Percentiles rank a stretch among this genome's conserved stretches.
These are phyloP conservation scores for Drosophila gaucha DNA, from an alignment of 2,888 invertebrate species.

Conservation along the genomic window DNA sequence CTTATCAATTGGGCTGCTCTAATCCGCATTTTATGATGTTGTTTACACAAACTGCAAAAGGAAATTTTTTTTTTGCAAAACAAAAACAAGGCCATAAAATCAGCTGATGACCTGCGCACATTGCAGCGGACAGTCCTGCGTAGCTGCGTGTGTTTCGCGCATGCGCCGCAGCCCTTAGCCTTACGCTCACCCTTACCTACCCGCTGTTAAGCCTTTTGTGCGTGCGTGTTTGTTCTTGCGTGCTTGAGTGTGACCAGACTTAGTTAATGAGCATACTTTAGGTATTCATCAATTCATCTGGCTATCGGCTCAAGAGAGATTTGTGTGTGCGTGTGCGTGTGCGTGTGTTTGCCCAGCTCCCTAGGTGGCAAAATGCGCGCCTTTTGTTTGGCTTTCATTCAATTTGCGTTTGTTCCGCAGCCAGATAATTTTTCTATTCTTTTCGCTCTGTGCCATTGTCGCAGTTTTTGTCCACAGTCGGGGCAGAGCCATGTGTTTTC, in stretches of 20 bases:
- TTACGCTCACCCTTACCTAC: conserved; percentile 23
- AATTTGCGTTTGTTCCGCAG: conserved; percentile 64
- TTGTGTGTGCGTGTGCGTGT: too few relatives aligned
- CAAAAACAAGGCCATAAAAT: conserved; percentile 67
- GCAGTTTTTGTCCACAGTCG: conserved; percentile 25
- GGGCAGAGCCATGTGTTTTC: conserved; percentile 30
- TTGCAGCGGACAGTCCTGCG: not conserved
- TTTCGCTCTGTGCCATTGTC: conserved; percentile 17
- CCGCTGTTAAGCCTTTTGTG: conserved; percentile 52
- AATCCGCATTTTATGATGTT: conserved; percentile 65
- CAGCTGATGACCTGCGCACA: conserved; percentile 31
- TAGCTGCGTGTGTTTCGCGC: conserved; percentile 26
- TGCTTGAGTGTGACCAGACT: conserved; percentile 33
- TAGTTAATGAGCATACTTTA: conserved; percentile 20
- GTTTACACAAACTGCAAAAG: conserved; percentile 60
- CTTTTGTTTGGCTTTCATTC: conserved; percentile 63
- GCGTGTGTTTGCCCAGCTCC: conserved; percentile 36
- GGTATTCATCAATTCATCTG: not conserved
- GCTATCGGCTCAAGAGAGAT: conserved; percentile 2
- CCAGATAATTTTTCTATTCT: conserved; percentile 47
- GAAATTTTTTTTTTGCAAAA: conserved; percentile 58
- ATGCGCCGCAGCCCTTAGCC: conserved; percentile 26
- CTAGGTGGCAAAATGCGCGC: conserved; percentile 65
- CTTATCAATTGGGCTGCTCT: conserved; percentile 35
- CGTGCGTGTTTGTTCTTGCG: conserved; percentile 66